These are phyloP conservation scores for Patella pellucida DNA, from an alignment of 2,888 invertebrate genomes.

Conservation along the genomic window DNA sequence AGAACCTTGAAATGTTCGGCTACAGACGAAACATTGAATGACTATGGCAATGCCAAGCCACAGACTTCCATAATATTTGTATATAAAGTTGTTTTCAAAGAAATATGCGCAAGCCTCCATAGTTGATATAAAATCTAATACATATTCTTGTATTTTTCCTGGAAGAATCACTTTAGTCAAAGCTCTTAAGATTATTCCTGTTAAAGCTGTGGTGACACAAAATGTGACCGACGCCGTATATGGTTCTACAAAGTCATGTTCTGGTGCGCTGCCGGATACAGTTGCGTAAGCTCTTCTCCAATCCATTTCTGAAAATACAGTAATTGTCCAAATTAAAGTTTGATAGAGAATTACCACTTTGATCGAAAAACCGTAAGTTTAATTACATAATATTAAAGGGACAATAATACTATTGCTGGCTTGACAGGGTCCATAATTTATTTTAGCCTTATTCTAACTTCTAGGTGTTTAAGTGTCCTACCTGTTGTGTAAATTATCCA, in stretches of 20 bases:
- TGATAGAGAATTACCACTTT: too few species aligned
- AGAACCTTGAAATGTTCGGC: conserved; percentile 57
- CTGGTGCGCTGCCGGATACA: conserved; percentile 35
- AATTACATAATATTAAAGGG: too few species aligned
- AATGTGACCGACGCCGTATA: conserved; percentile 55
- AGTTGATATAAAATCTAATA: conserved; percentile 58
- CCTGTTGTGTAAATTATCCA: too few species aligned
- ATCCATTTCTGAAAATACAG: conserved; percentile 31
- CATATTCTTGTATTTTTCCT: conserved; percentile 39
- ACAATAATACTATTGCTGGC: too few species aligned
- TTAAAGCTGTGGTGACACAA: conserved; percentile 50
- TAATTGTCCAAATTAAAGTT: too few species aligned
- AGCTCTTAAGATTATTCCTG: conserved; percentile 48
- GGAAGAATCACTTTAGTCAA: conserved; percentile 43
- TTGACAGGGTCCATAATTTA: too few species aligned
- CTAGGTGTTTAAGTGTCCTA: too few species aligned
- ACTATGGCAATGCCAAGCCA: conserved; percentile 57
- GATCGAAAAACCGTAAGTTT: too few species aligned
- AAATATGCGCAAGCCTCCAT: conserved; percentile 63
- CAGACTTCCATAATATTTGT: conserved; percentile 54
- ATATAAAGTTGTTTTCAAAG: conserved; percentile 64
- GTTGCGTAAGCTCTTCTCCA: conserved; percentile 41
- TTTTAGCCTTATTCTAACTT: too few species aligned
- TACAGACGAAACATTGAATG: conserved; percentile 54
- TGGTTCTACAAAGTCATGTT: conserved; percentile 52